A percentile compares a stretch with the other conserved stretches of the same genome.
Conservation (phyloP, 2,797 vertebrate species). For the Peromyscus attwateri region DNA sequence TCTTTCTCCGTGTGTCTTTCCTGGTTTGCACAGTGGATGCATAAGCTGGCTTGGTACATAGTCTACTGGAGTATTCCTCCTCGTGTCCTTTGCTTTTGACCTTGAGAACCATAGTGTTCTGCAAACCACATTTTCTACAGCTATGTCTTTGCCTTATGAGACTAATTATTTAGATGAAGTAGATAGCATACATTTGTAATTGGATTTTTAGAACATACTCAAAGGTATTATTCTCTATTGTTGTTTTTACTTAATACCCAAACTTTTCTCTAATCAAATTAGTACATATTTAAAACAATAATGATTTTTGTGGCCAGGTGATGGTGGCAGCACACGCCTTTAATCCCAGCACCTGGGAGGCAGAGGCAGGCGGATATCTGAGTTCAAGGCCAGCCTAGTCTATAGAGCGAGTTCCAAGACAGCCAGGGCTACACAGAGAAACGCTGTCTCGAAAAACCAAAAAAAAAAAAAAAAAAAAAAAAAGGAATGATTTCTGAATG, state of each 20-base stretch:
- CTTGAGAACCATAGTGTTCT: not conserved
- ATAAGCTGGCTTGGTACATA: not conserved
- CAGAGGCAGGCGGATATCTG: not conserved
- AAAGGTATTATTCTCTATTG: slow-evolving; percentile 7
- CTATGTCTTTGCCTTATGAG: slow-evolving; percentile 39
- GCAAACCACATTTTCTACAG: slow-evolving; percentile 7
- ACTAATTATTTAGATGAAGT: slow-evolving; percentile 34
- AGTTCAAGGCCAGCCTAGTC: not conserved
- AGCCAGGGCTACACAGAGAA: not conserved
- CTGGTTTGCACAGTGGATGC: slow-evolving; percentile 44
- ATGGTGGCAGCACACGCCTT: not conserved
- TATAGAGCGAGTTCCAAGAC: not conserved
- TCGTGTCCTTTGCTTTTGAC: slow-evolving; percentile 42
- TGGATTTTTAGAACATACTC: not conserved
- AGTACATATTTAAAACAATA: not conserved
- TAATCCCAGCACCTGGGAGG: not conserved
- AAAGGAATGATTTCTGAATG: not conserved
- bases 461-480: too few relatives aligned
- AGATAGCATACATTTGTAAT: slow-evolving; percentile 35
- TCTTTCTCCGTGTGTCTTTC: slow-evolving; percentile 49
- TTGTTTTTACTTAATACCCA: slow-evolving; percentile 42
- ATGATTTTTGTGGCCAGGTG: not conserved
- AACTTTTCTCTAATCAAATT: slow-evolving; percentile 24
- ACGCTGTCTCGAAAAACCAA: not conserved
- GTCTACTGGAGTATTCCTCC: not conserved